phyloP scores from a whole-genome alignment of 2,888 invertebrate species.

The Caradrina kadenii region DNA sequence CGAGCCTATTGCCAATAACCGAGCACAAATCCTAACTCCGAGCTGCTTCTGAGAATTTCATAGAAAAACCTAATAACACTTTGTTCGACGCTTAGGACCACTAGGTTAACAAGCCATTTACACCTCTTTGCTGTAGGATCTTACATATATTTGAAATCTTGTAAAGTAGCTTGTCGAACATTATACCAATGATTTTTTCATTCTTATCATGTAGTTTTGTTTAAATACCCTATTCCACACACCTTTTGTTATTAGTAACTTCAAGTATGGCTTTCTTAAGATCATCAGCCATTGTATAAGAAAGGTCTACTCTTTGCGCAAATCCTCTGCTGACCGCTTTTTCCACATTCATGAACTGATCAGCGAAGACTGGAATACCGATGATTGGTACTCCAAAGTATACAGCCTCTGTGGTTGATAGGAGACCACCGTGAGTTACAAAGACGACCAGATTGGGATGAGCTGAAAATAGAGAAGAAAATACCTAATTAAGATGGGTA shows the following conservation, averaged over 20 bases:
- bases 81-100: too few species aligned
- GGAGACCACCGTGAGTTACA: conserved; percentile 75
- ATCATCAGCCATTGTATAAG: conserved; percentile 62
- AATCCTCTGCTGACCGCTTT: conserved; percentile 69
- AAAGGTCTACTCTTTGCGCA: conserved; percentile 66
- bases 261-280: conserved; percentile 66
- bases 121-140: too few species aligned
- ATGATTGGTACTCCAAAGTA: conserved; percentile 74
- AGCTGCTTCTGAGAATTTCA: too few species aligned
- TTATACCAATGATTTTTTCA: not conserved
- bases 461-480: conserved; percentile 56
- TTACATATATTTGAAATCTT: not conserved
- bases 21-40: too few species aligned
- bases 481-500: not conserved
- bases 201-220: not conserved
- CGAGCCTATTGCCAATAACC: too few species aligned
- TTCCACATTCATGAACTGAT: conserved; percentile 71
- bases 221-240: conserved; percentile 26
- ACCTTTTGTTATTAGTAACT: conserved; percentile 64
- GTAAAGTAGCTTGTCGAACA: not conserved
- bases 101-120: too few species aligned
- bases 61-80: too few species aligned
- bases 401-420: conserved; percentile 73
- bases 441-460: conserved; percentile 72
- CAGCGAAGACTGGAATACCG: conserved; percentile 74